These are phyloP conservation scores for Meriones unguiculatus DNA, from an alignment of 2,113 vertebrate genomes.

Conservation along the genomic window DNA sequence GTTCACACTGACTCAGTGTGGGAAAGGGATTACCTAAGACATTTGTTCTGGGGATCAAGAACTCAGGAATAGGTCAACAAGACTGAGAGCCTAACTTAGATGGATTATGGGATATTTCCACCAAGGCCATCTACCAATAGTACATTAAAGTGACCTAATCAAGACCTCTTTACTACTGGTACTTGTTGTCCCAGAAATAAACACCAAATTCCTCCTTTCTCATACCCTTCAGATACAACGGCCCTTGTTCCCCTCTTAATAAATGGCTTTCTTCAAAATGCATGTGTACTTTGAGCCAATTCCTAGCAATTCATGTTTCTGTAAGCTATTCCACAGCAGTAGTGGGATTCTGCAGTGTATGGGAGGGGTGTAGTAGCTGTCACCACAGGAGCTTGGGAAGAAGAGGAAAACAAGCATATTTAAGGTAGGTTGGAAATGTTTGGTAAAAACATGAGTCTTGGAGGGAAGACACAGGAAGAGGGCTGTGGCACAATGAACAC, in stretches of 20 bases:
- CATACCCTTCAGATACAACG: not conserved
- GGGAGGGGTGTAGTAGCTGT: not conserved
- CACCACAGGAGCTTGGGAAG: not conserved
- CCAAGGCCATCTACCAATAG: not conserved
- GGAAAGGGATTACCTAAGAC: not conserved
- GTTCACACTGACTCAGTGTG: not conserved
- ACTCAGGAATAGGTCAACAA: not conserved
- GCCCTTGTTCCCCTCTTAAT: not conserved
- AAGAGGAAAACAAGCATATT: not conserved
- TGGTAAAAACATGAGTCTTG: not conserved
- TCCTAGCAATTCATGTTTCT: not conserved
- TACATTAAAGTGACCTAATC: not conserved
- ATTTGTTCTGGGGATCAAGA: not conserved
- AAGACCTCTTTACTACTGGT: not conserved
- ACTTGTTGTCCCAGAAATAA: not conserved
- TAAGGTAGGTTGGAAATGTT: not conserved
- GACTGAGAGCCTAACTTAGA: not conserved
- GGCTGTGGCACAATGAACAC: not conserved
- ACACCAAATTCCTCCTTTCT: not conserved
- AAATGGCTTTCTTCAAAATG: not conserved
- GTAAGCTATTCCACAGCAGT: not conserved
- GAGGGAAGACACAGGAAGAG: not conserved
- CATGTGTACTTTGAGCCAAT: not conserved
- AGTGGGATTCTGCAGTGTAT: not conserved
- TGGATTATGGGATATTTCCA: not conserved